These are phyloP conservation scores for Trinorchestia longiramus DNA, from an alignment of 1,140 invertebrate species.

Conservation along the genomic window DNA sequence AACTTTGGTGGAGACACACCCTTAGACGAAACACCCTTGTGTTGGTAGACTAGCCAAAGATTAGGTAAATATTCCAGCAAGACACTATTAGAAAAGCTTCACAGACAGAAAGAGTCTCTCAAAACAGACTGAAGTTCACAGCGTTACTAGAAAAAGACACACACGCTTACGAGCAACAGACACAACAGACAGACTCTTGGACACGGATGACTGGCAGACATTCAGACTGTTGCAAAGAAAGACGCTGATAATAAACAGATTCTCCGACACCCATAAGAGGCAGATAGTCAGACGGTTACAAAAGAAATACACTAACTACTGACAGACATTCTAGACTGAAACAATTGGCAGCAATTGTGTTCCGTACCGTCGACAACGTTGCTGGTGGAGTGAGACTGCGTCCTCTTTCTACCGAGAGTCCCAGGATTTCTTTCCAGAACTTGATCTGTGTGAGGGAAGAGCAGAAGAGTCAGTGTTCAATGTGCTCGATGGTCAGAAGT, in stretches of 20 bases:
- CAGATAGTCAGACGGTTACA: neutral
- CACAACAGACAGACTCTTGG: no score
- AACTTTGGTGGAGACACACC: neutral
- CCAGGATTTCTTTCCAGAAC: slow-evolving; percentile 11
- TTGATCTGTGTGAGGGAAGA: neutral
- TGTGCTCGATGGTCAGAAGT: neutral
- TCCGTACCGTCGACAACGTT: neutral
- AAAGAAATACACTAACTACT: neutral
- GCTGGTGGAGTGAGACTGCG: neutral
- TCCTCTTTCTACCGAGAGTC: neutral
- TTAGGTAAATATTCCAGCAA: neutral
- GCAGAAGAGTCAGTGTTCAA: neutral
- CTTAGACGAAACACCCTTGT: neutral
- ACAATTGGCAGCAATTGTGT: neutral
- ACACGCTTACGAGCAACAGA: neutral
- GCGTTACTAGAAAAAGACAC: neutral
- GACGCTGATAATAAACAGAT: no score
- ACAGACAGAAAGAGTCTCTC: no score
- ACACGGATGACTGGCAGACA: no score
- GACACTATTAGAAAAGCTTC: neutral
- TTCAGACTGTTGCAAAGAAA: no score
- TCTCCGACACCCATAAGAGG: neutral
- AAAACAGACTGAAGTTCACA: no score
- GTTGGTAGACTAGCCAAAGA: no score
- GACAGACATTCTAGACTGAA: neutral